phyloP scores from a whole-genome alignment of 2,888 invertebrate genomes.

The Troilus luridus region DNA sequence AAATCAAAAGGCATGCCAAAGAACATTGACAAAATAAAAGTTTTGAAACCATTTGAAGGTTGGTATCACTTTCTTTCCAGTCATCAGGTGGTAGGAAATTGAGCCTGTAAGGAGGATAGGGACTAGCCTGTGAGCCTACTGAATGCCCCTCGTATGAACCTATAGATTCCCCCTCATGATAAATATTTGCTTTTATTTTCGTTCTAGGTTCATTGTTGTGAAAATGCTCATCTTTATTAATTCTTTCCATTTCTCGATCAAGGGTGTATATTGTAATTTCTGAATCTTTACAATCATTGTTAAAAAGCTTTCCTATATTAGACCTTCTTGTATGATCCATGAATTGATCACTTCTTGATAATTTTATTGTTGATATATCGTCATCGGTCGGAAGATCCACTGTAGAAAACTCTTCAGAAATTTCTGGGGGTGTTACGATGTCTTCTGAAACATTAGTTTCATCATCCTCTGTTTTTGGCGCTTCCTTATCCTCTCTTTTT shows the following conservation, averaged over 20 bases:
- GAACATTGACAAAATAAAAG: slow-evolving; percentile 75
- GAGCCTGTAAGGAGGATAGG: slow-evolving; percentile 72
- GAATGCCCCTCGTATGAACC: not conserved
- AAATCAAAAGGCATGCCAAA: slow-evolving; percentile 73
- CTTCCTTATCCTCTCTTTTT: slow-evolving; percentile 52
- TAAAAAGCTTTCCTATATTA: slow-evolving; percentile 46
- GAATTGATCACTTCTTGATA: not conserved
- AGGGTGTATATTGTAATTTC: slow-evolving; percentile 61
- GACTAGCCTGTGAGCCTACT: slow-evolving; percentile 71
- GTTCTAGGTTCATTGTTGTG: not conserved
- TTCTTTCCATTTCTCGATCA: slow-evolving; percentile 59
- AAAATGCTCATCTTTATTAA: slow-evolving; percentile 36
- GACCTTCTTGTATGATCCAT: slow-evolving; percentile 26
- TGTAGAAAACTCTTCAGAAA: slow-evolving; percentile 13
- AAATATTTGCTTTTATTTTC: not conserved
- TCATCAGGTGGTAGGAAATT: slow-evolving; percentile 73
- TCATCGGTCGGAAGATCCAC: slow-evolving; percentile 54
- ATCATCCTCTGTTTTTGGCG: slow-evolving; percentile 46
- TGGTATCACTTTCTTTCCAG: slow-evolving; percentile 68
- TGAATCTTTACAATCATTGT: slow-evolving; percentile 27
- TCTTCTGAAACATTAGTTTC: slow-evolving; percentile 9
- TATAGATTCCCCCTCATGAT: not conserved
- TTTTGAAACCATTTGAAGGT: slow-evolving; percentile 72
- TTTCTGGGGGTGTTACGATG: not conserved
- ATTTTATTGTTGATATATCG: slow-evolving; percentile 21